A percentile compares a stretch with the other conserved stretches of the same genome.
Evolutionary conservation across 2,113 vertebrate species (phyloP).

Genomic region (Manacus vitellinus): DNA sequence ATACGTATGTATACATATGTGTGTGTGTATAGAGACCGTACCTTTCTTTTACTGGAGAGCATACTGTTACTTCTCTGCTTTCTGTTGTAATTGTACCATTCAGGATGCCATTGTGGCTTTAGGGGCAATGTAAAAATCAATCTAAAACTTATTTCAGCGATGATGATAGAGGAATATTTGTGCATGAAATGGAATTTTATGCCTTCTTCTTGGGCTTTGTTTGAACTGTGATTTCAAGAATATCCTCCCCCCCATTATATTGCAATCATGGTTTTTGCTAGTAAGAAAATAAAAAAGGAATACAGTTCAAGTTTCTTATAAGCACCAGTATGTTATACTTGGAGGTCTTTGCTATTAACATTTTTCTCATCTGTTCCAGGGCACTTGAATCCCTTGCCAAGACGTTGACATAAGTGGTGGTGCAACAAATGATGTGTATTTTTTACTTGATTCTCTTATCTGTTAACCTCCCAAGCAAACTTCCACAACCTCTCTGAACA

Average conservation of each 20-base stretch:
- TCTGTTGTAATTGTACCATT: neutral
- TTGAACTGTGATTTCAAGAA: neutral
- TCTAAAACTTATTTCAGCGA: constrained; percentile 6
- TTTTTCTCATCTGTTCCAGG: neutral
- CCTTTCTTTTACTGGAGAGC: neutral
- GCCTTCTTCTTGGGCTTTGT: neutral
- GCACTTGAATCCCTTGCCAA: neutral
- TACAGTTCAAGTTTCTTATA: neutral
- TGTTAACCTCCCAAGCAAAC: neutral
- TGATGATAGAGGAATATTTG: neutral
- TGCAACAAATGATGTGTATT: neutral
- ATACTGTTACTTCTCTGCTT: neutral
- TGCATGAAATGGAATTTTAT: neutral
- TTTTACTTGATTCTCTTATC: neutral
- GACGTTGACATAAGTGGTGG: neutral
- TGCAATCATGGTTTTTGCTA: neutral
- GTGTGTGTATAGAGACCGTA: neutral
- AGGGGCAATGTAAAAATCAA: neutral
- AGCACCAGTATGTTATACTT: neutral
- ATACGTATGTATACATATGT: neutral
- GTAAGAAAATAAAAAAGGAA: neutral
- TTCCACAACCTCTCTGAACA: neutral
- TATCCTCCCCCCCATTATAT: neutral
- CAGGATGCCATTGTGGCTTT: neutral
- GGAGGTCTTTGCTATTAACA: neutral